Percentiles rank a stretch among this genome's conserved stretches.
Evolutionary conservation across 64 coral and sea anemone genomes (phyloP).

Genomic region (Stylophora pistillata): DNA sequence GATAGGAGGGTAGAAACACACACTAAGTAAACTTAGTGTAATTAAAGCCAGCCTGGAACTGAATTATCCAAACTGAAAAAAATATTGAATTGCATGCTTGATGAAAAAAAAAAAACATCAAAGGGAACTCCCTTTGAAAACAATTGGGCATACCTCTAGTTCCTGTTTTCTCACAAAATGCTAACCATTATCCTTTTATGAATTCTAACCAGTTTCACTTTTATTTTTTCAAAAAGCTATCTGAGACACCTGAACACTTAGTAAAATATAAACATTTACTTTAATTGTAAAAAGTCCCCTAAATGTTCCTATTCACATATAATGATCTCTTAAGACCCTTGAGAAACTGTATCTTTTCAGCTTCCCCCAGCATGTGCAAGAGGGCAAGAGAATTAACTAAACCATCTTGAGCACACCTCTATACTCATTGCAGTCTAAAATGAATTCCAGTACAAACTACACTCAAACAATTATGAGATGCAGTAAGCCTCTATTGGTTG

Average conservation of each 20-base stretch:
- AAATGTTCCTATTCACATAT: too few relatives aligned
- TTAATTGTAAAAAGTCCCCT: too few relatives aligned
- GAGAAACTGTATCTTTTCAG: too few relatives aligned
- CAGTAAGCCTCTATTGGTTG: neutral
- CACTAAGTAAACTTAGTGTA: neutral
- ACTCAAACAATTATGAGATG: neutral
- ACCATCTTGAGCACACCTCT: neutral
- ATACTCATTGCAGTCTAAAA: neutral
- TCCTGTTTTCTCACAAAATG: conserved; percentile 10
- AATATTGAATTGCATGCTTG: neutral
- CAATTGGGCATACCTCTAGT: neutral
- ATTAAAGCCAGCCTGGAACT: neutral
- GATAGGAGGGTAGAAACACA: neutral
- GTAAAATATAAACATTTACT: too few relatives aligned
- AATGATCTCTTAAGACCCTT: too few relatives aligned
- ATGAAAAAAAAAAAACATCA: neutral
- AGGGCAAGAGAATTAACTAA: neutral
- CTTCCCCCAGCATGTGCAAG: neutral
- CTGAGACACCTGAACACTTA: too few relatives aligned
- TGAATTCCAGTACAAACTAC: neutral
- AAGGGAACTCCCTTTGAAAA: neutral
- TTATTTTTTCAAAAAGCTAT: neutral
- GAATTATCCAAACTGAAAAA: neutral
- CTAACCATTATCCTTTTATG: neutral
- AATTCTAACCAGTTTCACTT: neutral